A percentile compares a stretch with the other conserved stretches of the same genome.
These are phyloP conservation scores for Apis dorsata DNA, from an alignment of 1,140 invertebrate genomes.

Conservation along the genomic window DNA sequence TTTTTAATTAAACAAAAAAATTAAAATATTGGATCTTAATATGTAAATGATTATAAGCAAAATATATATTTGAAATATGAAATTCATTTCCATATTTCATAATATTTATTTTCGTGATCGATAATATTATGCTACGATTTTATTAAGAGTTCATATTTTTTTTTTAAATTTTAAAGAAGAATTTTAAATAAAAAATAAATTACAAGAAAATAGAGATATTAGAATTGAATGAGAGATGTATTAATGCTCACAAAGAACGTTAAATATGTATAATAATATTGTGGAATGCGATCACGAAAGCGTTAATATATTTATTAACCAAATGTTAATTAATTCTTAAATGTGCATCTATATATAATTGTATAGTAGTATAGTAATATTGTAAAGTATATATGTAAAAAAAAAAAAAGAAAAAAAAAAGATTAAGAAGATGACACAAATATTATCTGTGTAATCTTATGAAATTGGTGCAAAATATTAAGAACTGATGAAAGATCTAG, in stretches of 20 bases:
- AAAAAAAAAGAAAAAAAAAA: background rate
- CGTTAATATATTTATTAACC: constrained; percentile 34
- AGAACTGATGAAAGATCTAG: constrained; percentile 40
- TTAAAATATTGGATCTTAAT: background rate
- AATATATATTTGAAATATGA: constrained; percentile 4
- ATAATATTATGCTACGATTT: background rate
- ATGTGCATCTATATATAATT: constrained; percentile 6
- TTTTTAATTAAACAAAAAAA: background rate
- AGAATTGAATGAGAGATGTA: background rate
- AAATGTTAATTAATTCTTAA: background rate
- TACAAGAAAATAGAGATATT: background rate
- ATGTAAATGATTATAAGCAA: constrained; percentile 28
- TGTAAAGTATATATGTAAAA: constrained; percentile 16
- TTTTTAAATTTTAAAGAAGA: background rate
- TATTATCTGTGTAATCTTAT: constrained; percentile 18
- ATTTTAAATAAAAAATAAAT: background rate
- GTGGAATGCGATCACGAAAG: background rate
- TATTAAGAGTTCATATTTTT: background rate
- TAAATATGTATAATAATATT: background rate
- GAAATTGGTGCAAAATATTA: constrained; percentile 36
- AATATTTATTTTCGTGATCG: background rate
- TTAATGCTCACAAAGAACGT: background rate
- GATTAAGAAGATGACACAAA: background rate
- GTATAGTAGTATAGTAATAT: constrained; percentile 27
- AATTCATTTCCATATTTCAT: background rate